Evolutionary conservation across 2,797 vertebrate genomes (phyloP).

Genomic region (Champsocephalus gunnari): DNA sequence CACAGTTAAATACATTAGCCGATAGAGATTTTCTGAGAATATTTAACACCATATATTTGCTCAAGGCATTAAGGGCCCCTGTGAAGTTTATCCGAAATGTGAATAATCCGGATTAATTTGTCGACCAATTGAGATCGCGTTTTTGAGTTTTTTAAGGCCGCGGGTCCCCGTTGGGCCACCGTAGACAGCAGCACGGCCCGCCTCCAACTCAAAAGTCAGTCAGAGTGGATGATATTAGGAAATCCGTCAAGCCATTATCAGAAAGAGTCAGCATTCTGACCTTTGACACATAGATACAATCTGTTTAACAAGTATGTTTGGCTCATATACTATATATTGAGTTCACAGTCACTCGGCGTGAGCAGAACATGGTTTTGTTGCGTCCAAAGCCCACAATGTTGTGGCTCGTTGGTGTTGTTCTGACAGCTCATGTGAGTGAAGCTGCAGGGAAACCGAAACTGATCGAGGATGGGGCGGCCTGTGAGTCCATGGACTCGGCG

Average conservation of each 20-base stretch:
- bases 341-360: conserved; percentile 17
- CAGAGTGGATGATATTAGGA: background rate
- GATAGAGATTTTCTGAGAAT: no score
- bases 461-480: background rate
- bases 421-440: conserved; percentile 21
- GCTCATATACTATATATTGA: background rate
- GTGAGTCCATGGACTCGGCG: background rate
- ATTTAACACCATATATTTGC: background rate
- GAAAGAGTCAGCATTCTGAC: no score
- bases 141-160: background rate
- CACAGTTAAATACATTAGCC: background rate
- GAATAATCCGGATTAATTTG: background rate
- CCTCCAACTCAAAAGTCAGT: conserved; percentile 34
- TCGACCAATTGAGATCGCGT: background rate
- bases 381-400: conserved; percentile 30
- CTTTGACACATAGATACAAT: background rate
- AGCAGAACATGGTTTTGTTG: conserved; percentile 45
- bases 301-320: background rate
- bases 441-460: conserved; percentile 20
- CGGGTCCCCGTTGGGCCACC: conserved; percentile 25
- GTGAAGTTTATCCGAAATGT: background rate
- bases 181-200: conserved; percentile 39
- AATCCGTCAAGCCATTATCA: background rate
- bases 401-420: conserved; percentile 26
- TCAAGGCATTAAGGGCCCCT: background rate